These are phyloP conservation scores for Bimastos eiseni DNA, from an alignment of 2,888 invertebrate genomes.

Conservation along the genomic window DNA sequence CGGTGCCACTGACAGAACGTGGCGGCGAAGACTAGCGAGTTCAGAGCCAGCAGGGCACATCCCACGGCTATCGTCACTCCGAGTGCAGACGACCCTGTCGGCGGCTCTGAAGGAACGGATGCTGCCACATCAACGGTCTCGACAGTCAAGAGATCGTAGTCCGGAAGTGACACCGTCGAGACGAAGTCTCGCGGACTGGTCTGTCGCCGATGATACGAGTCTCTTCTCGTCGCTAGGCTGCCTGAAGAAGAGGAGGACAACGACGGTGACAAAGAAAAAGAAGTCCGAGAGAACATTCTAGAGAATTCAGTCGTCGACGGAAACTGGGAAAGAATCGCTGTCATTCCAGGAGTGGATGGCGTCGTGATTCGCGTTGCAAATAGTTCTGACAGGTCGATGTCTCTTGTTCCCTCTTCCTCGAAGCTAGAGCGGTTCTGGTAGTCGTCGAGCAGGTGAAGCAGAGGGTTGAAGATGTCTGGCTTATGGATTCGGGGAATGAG, in stretches of 20 bases:
- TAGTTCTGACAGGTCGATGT: background rate
- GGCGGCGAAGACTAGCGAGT: conserved; percentile 89
- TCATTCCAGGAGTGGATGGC: background rate
- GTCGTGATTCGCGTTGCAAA: background rate
- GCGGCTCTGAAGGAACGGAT: background rate
- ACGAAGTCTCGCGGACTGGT: background rate
- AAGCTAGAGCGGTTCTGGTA: conserved; percentile 70
- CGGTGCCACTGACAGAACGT: conserved; percentile 79
- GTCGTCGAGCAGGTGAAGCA: conserved; percentile 81
- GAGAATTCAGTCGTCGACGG: background rate
- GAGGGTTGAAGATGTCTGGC: conserved; percentile 79
- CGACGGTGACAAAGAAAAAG: background rate
- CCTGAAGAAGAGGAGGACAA: background rate
- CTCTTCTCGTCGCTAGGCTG: background rate
- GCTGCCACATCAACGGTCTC: background rate
- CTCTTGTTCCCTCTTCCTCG: conserved; percentile 28
- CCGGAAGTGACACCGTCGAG: background rate
- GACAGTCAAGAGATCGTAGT: background rate
- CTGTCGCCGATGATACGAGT: background rate
- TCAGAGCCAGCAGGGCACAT: conserved; percentile 85
- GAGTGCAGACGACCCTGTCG: conserved; percentile 45
- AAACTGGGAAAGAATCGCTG: background rate
- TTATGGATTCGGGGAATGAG: conserved; percentile 85
- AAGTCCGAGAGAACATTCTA: background rate
- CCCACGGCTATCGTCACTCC: conserved; percentile 79